Conservation (phyloP, 2,797 vertebrate genomes). For the Melanotaenia pygmaea region DNA sequence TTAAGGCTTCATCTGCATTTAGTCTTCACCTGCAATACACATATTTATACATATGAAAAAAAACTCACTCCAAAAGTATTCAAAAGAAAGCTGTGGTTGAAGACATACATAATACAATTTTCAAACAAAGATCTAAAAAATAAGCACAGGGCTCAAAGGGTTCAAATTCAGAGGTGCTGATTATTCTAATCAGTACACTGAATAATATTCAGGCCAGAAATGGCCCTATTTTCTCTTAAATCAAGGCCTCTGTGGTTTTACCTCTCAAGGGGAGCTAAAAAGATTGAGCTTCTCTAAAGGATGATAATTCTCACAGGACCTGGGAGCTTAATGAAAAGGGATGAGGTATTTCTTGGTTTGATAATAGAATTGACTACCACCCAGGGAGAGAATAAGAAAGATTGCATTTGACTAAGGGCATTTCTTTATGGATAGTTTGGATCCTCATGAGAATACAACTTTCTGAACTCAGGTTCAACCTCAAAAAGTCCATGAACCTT, state of each 20-base stretch:
- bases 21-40: too few relatives aligned
- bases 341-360: conserved; percentile 19
- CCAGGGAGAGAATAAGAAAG: conserved; percentile 7
- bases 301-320: conserved; percentile 23
- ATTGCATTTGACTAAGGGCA: conserved; percentile 1
- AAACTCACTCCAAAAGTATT: too few relatives aligned
- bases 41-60: too few relatives aligned
- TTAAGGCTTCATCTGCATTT: too few relatives aligned
- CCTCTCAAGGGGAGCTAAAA: conserved; percentile 1
- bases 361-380: conserved; percentile 9
- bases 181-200: background rate
- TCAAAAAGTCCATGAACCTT: conserved; percentile 1
- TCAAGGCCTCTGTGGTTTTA: background rate
- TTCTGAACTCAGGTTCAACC: background rate
- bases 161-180: background rate
- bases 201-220: conserved; percentile 7
- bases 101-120: too few relatives aligned
- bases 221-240: conserved; percentile 5
- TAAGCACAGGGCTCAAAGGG: too few relatives aligned
- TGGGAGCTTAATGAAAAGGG: conserved; percentile 7
- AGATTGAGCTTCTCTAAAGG: conserved; percentile 24
- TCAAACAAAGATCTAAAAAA: too few relatives aligned
- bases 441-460: conserved; percentile 9
- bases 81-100: too few relatives aligned
- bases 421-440: conserved; percentile 6